These are phyloP conservation scores for Coendou prehensilis DNA, from an alignment of 2,797 vertebrate species.

Conservation along the genomic window DNA sequence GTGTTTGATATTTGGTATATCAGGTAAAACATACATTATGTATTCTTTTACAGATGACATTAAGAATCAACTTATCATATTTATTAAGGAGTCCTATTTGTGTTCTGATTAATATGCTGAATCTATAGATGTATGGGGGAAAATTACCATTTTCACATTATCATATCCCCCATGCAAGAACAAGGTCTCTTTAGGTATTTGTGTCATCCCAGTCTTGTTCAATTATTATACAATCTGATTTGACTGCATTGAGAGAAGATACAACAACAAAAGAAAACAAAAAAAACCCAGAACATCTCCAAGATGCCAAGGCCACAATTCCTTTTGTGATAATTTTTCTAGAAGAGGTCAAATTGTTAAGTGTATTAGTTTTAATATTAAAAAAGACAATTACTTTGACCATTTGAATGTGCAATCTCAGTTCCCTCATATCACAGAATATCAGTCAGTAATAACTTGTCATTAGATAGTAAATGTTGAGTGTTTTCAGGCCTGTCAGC, in stretches of 20 bases:
- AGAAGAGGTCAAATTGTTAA: constrained; percentile 51
- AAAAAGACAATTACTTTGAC: background rate
- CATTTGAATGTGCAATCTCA: background rate
- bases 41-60: constrained; percentile 11
- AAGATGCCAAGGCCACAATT: background rate
- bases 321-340: constrained; percentile 19
- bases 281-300: background rate
- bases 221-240: background rate
- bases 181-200: background rate
- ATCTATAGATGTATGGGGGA: background rate
- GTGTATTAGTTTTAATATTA: background rate
- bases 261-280: constrained; percentile 2
- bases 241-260: background rate
- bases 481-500: background rate
- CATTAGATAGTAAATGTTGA: background rate
- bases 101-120: background rate
- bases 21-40: background rate
- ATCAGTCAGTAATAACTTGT: constrained; percentile 1
- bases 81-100: constrained; percentile 7
- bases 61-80: background rate
- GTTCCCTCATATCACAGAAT: background rate
- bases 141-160: background rate
- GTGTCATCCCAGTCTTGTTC: background rate
- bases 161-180: background rate
- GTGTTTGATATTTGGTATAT: background rate